Evolutionary conservation across 1,140 invertebrate genomes (phyloP).

Genomic region (Drosophila azteca): DNA sequence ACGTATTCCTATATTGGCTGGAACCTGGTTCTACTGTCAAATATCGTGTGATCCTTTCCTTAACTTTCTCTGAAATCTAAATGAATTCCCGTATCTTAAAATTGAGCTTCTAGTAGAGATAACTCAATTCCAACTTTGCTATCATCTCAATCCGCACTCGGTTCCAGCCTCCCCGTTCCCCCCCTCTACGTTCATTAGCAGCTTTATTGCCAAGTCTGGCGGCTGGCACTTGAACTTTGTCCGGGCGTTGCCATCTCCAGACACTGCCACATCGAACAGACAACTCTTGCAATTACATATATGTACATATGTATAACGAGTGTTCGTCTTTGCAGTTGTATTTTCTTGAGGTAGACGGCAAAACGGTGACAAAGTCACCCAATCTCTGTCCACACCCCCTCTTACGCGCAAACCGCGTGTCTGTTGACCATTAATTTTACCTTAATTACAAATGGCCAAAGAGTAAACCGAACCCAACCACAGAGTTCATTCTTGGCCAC

Average conservation of each 20-base stretch:
- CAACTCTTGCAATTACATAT: slow-evolving; percentile 27
- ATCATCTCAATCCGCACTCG: slow-evolving; percentile 7
- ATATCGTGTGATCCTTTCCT: background rate
- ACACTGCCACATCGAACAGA: background rate
- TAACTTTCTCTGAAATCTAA: slow-evolving; percentile 14
- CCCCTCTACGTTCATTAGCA: slow-evolving; percentile 40
- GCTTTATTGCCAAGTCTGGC: slow-evolving; percentile 46
- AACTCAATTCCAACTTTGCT: slow-evolving; percentile 27
- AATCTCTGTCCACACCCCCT: background rate
- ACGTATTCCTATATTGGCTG: too few relatives aligned
- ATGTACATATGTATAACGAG: too few relatives aligned
- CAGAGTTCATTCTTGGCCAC: slow-evolving; percentile 7
- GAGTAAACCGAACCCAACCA: slow-evolving; percentile 3
- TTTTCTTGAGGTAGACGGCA: slow-evolving; percentile 16
- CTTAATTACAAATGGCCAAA: slow-evolving; percentile 48
- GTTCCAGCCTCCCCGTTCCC: slow-evolving; percentile 1
- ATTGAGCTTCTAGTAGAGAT: slow-evolving; percentile 13
- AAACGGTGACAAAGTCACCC: slow-evolving; percentile 44
- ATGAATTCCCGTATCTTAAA: slow-evolving; percentile 3
- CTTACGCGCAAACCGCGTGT: slow-evolving; percentile 21
- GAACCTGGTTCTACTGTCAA: too few relatives aligned
- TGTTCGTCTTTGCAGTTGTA: slow-evolving; percentile 32
- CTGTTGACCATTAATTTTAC: slow-evolving; percentile 34
- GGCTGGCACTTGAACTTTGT: slow-evolving; percentile 50
- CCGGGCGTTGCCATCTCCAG: slow-evolving; percentile 33